Evolutionary conservation across 2,113 vertebrate species (phyloP).

Genomic region (Chroicocephalus ridibundus): DNA sequence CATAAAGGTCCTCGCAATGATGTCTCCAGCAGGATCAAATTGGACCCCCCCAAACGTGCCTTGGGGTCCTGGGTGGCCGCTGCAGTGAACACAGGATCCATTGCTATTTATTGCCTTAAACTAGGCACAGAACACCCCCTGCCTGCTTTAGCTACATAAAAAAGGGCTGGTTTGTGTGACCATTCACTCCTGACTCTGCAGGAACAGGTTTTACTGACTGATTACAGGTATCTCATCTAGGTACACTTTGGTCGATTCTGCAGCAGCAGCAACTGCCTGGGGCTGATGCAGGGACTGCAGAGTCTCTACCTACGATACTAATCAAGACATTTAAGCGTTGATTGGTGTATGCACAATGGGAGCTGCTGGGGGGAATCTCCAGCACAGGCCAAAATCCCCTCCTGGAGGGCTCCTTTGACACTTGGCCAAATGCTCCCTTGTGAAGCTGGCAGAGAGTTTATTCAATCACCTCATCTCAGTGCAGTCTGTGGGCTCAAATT

Average conservation of each 20-base stretch:
- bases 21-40: neutral
- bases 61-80: neutral
- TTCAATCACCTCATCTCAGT: neutral
- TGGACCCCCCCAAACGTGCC: neutral
- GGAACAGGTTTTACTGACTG: neutral
- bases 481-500: neutral
- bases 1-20: neutral
- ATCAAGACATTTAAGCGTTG: neutral
- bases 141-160: neutral
- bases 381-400: neutral
- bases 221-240: neutral
- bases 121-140: neutral
- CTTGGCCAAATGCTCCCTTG: neutral
- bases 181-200: neutral
- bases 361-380: neutral
- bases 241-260: fast-evolving
- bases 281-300: neutral
- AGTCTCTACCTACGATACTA: neutral
- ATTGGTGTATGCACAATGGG: neutral
- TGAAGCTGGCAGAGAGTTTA: neutral
- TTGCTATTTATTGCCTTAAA: neutral
- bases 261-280: neutral
- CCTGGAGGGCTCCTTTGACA: neutral
- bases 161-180: neutral
- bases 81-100: neutral